Base-by-base conservation (phyloP, 2,888 invertebrate species). In the Agriotes lineatus region DNA sequence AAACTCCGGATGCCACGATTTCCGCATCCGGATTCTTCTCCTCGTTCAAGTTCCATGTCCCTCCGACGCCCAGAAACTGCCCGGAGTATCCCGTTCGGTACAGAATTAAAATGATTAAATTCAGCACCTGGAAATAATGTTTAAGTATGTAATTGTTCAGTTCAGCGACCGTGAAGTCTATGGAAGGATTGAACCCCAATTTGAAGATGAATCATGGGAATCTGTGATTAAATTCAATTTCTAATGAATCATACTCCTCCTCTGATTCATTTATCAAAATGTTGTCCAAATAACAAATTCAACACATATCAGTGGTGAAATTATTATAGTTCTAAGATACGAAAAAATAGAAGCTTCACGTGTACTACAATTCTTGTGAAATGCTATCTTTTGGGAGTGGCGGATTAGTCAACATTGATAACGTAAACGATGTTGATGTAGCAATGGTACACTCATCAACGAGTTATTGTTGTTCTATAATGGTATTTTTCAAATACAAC, bases 31-130 rank as follows among this genome's bases (percentile, higher is more conserved):
- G 90, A 81, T 91, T 94, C 85, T 95, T 95, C 81, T 94, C 93
- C 82, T 95, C 95, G 78, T 95, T 94, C 57, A 95, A 86, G 85
- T 95, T 95, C 95, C 95, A 95, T 14, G 94, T 94, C 63, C 95
- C 95, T 48, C 95, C 95, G 59, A 95, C 93, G 33, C 95, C 95
- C 70, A 96, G 87, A 82, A 95, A 95, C 80, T 91, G 90, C 1
- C 95, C 95, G 74, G 90, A 90, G 85, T 91, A 92, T 9, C 95
- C 95, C 20, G 92, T 91, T 70, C 95, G 90, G 84, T 96, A 95
- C 6, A 95, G 85, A 64, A 94, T 90, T 57, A 95, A 80, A 75
- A 95, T 89, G 10, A 95, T 90, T 73, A 95, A 86, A 85, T 95
- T 95, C 58, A 95, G 80, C n/a, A 94, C 88, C 95, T 95, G 85